phyloP scores from a whole-genome alignment of 1,140 invertebrate genomes.

The Drosophila sp. region DNA sequence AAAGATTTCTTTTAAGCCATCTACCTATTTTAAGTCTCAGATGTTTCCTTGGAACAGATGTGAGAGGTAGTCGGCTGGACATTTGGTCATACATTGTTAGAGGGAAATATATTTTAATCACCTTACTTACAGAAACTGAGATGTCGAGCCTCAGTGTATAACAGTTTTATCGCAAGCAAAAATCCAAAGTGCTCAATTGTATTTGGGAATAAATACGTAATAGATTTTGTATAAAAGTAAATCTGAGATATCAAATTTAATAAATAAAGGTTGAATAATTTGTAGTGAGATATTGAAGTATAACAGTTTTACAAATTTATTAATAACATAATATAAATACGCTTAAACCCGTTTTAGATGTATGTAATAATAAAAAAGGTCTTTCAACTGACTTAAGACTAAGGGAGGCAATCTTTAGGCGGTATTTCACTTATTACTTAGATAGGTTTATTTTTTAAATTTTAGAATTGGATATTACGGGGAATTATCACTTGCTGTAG shows the following conservation, averaged over 20 bases:
- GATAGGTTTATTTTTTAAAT: constrained; percentile 25
- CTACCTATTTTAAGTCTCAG: no score
- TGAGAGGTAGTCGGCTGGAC: no score
- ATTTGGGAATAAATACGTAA: not conserved
- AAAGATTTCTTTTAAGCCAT: no score
- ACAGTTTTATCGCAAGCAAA: not conserved
- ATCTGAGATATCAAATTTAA: no score
- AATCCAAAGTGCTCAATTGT: not conserved
- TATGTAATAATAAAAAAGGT: constrained; percentile 24
- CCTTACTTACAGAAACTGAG: no score
- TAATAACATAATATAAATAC: not conserved
- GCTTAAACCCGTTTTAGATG: constrained; percentile 61
- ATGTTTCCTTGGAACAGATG: no score
- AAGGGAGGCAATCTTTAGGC: constrained; percentile 73
- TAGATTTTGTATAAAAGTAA: no score
- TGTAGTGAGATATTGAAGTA: not conserved
- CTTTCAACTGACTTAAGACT: constrained; percentile 47
- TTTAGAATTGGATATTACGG: constrained; percentile 40
- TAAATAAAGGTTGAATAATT: no score
- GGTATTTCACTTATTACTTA: constrained; percentile 51
- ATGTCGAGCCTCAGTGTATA: not conserved
- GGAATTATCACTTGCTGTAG: constrained; percentile 64
- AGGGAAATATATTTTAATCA: no score
- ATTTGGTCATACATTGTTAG: no score
- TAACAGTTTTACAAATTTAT: constrained; percentile 3